phyloP scores from a whole-genome alignment of 1,140 invertebrate species.

The Battus philenor region DNA sequence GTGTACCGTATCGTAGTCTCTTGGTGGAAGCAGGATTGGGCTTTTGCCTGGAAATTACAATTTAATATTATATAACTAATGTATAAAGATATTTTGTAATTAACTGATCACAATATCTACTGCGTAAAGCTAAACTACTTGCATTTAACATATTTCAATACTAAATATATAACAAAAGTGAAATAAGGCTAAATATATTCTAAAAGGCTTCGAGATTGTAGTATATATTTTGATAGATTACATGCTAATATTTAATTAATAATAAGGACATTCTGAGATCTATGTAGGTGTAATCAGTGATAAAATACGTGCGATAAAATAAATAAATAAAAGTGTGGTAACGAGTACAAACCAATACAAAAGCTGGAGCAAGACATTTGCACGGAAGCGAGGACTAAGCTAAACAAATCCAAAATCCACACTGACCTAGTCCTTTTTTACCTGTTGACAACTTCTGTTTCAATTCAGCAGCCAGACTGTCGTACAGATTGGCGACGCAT shows the following conservation, averaged over 20 bases:
- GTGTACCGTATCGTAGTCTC: constrained; percentile 94
- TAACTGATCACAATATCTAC: no score
- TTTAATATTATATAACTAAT: no score
- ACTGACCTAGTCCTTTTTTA: constrained; percentile 72
- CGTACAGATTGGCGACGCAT: constrained; percentile 82
- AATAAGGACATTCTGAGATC: no score
- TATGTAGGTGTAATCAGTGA: no score
- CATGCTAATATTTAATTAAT: no score
- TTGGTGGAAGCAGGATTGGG: constrained; percentile 91
- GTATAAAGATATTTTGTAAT: no score
- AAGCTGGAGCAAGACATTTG: constrained; percentile 22
- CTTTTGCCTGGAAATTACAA: constrained; percentile 76
- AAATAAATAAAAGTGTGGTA: no score
- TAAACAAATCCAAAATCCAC: constrained; percentile 32
- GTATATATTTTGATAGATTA: no score
- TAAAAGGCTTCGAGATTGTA: no score
- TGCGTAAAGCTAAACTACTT: constrained; percentile 2
- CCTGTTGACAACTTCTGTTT: constrained; percentile 86
- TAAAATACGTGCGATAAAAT: no score
- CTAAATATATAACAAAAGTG: not conserved
- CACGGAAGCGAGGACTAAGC: constrained; percentile 32
- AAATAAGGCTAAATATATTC: no score
- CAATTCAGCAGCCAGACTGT: constrained; percentile 93
- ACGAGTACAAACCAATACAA: constrained; percentile 28
- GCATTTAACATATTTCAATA: not conserved